phyloP scores from a whole-genome alignment of 2,113 vertebrate genomes.

The Hystrix brachyura region DNA sequence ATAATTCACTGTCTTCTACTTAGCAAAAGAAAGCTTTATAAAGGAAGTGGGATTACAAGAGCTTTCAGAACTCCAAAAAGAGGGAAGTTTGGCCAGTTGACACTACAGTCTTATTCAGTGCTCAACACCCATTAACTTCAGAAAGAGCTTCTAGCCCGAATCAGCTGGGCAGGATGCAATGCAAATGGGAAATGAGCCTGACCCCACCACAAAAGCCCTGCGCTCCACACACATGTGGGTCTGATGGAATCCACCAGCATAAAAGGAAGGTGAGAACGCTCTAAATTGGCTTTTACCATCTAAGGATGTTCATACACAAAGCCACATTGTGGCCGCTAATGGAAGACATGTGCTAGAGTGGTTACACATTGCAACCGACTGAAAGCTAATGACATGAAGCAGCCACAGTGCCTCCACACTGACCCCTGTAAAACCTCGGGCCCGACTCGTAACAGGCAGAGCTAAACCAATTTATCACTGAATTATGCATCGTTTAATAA shows the following conservation, averaged over 20 bases:
- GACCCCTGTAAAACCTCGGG: slow-evolving; percentile 81
- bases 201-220: slow-evolving; percentile 69
- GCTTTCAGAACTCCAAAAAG: slow-evolving; percentile 74
- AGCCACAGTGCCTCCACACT: slow-evolving; percentile 72
- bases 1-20: slow-evolving; percentile 70
- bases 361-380: slow-evolving; percentile 78
- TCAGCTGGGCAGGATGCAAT: slow-evolving; percentile 67
- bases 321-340: slow-evolving; percentile 82
- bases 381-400: slow-evolving; percentile 85
- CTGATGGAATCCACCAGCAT: slow-evolving; percentile 77
- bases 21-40: slow-evolving; percentile 71
- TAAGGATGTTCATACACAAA: slow-evolving; percentile 77
- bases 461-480: slow-evolving; percentile 86
- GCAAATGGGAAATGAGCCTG: slow-evolving; percentile 78
- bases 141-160: slow-evolving; percentile 48
- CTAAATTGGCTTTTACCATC: slow-evolving; percentile 79
- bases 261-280: slow-evolving; percentile 83
- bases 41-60: slow-evolving; percentile 74
- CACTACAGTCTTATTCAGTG: slow-evolving; percentile 55
- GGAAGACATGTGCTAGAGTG: slow-evolving; percentile 83
- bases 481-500: slow-evolving; percentile 86
- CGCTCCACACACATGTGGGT: slow-evolving; percentile 74
- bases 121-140: slow-evolving; percentile 82
- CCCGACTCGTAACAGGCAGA: slow-evolving; percentile 81
- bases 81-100: slow-evolving; percentile 75